Base-by-base conservation (phyloP, 2,113 vertebrate genomes). In the Pteruthius melanotis region DNA sequence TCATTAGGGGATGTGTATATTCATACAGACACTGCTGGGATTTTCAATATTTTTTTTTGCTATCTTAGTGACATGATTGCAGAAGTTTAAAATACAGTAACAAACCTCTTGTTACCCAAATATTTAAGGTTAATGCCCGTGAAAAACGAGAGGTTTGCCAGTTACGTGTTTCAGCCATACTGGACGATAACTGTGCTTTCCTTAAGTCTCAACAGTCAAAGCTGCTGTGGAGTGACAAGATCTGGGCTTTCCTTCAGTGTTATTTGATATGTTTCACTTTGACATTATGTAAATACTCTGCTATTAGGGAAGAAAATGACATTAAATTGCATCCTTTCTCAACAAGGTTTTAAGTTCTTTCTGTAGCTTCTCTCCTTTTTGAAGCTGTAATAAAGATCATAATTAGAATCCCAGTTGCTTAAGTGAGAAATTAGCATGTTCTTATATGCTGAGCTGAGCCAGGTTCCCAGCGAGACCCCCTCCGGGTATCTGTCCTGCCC, bases 381-480 rank as follows among this genome's bases (percentile, higher is more conserved):
- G 91, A 95, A 94, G 83, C 86, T 84, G 80, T 92, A 97, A 93
- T 95, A 89, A 94, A 93, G 83, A 81, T 93, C 56, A 49, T 93
- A 92, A 96, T 97, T 97, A 97, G 89, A 93, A 89, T 94, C 86
- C 94, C 72, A 81, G 91, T 94, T 92, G 89, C 93, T 93, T 96
- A 95, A 97, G 95, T 87, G 91, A 94, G 94, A 95, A 95, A 97
- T 97, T 92, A 94, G 64, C 87, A 60, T 89, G 87, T 79, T 92
- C 79, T 94, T 92, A 83, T 92, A 66, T 64, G 92, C 85, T 93
- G 60, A 94, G 78, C 61, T 0, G n/a, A 87, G 85, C 42, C 64
- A 56, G 64, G 68, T 82, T 96, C 64, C 90, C 69, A 63, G 87
- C 0, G 12, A 96, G 85, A 90, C 79, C 90, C 85, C 88, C 93